Evolutionary conservation across 2,888 invertebrate species (phyloP).

Genomic region (Hyalella azteca): DNA sequence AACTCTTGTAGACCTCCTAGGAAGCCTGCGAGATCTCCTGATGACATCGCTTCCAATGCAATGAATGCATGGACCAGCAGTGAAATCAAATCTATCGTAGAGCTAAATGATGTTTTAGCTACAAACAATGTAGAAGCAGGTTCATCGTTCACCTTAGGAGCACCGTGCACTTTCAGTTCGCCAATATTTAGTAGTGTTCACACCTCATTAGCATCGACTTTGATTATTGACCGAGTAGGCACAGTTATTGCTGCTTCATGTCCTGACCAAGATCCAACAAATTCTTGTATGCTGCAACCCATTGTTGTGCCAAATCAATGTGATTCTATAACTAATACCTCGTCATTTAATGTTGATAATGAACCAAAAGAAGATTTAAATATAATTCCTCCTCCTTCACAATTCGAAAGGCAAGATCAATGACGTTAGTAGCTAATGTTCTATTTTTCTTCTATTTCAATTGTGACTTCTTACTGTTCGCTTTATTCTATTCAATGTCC

Average conservation of each 20-base stretch:
- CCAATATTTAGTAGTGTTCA: neutral
- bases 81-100: neutral
- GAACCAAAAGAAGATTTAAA: neutral
- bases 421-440: neutral
- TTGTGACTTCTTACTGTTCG: neutral
- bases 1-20: slow-evolving; percentile 22
- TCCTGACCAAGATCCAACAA: neutral
- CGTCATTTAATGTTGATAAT: neutral
- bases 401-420: neutral
- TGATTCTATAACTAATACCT: neutral
- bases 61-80: slow-evolving; percentile 11
- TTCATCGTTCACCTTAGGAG: neutral
- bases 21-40: slow-evolving; percentile 8
- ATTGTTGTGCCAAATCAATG: neutral
- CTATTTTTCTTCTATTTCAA: neutral
- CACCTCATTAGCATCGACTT: neutral
- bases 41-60: neutral
- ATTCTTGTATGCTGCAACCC: neutral
- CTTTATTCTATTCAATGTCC: neutral
- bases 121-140: neutral
- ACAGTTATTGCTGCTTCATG: too few relatives aligned
- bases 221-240: too few relatives aligned
- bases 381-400: neutral
- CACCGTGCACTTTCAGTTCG: neutral
- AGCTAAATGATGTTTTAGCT: neutral